Percentiles rank a stretch among this genome's conserved stretches.
Conservation (phyloP, 2,888 invertebrate species). For the Anthophora plumipes region DNA sequence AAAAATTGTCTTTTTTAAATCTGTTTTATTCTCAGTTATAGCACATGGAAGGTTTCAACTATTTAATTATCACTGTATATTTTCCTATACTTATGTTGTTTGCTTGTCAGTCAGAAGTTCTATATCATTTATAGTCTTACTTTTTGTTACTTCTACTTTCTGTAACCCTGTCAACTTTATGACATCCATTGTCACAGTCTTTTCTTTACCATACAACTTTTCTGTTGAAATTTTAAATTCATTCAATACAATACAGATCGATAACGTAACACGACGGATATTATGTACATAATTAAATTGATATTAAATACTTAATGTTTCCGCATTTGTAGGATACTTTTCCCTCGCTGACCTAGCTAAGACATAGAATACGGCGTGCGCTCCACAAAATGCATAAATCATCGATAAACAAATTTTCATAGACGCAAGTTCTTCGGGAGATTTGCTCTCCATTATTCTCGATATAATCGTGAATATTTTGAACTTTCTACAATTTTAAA, state of each 20-base stretch:
- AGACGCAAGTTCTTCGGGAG: too few species aligned
- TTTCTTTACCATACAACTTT: accelerated
- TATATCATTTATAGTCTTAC: too few species aligned
- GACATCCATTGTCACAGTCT: accelerated
- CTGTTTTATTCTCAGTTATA: constrained; percentile 40
- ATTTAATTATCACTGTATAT: not conserved
- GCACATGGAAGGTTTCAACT: too few species aligned
- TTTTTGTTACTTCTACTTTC: not conserved
- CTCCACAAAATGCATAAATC: too few species aligned
- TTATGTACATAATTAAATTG: not conserved
- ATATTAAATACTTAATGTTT: constrained; percentile 33
- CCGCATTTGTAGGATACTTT: not conserved
- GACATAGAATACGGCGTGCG: too few species aligned
- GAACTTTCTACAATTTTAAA: not conserved
- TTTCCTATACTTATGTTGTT: too few species aligned
- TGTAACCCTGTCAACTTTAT: accelerated
- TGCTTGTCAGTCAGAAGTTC: too few species aligned
- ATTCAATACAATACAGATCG: not conserved
- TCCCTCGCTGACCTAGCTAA: too few species aligned
- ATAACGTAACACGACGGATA: not conserved
- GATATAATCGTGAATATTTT: not conserved
- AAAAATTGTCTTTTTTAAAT: constrained; percentile 29
- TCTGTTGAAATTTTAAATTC: not conserved
- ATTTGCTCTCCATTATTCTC: too few species aligned
- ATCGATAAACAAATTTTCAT: too few species aligned